Base-by-base conservation (phyloP, 1,140 invertebrate genomes). In the Metopolophium dirhodum region DNA sequence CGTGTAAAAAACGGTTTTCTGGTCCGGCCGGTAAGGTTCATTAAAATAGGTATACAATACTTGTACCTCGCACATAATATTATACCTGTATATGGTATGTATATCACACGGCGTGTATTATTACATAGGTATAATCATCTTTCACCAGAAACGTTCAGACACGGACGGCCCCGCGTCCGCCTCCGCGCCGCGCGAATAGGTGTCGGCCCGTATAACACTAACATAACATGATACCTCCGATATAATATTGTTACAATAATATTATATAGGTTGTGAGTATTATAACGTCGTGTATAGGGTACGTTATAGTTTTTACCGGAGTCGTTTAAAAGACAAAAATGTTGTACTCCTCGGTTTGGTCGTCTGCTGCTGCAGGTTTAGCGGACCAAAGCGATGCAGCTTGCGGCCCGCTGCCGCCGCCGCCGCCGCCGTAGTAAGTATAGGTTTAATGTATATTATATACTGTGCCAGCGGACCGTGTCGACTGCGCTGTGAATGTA, bases 321-420 rank as follows among this genome's bases (percentile, higher is more conserved):
- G 30, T n/a, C n/a, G 30, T 77, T 77, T 35, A n/a, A n/a, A 77
- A 77, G n/a, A 77, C 0, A 7, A n/a, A 77, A 77, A n/a, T 7
- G 1, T 77, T 20, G 1, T 77, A 14, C 61, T 77, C 20, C 61
- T 77, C 14, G 11, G 41, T 41, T 41, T 30, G 26, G 23, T 57
- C 57, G 57, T 57, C 57, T 51, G 49, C 49, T 51, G n/a, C 14
- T 30, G 30, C 30, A 68, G 61, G 47, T 41, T 37, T 14, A 57
- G 14, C 35, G 20, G 51, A 90, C 88, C 88, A 37, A 61, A 90
- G 37, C 57, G 51, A 41, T 61, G 89, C 54, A 90, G 89, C 54
- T 90, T 90, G 54, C 37, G 20, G 57, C 41, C 35, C 37, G 30
- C 14, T n/a, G 22, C 20, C 51, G 51, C n/a, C n/a, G 20, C 41